phyloP scores from a whole-genome alignment of 1,140 invertebrate genomes.

The Aphis gossypii region DNA sequence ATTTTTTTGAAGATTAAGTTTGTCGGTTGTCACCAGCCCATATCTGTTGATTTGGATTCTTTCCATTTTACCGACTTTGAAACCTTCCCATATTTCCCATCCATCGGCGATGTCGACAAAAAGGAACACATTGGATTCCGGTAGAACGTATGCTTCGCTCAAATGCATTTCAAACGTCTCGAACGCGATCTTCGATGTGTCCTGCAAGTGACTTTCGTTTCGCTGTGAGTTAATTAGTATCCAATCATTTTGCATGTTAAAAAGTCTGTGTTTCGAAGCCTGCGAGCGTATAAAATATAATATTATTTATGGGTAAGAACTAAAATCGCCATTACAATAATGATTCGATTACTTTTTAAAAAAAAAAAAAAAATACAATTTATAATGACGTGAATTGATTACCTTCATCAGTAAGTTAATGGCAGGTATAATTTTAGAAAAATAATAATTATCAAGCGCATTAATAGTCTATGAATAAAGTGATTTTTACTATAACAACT shows the following conservation, averaged over 20 bases:
- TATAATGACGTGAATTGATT: background rate
- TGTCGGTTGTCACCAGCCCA: background rate
- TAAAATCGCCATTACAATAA: background rate
- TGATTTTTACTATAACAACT: background rate
- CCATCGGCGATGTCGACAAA: background rate
- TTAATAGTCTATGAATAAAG: background rate
- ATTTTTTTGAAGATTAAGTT: background rate
- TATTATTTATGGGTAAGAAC: background rate
- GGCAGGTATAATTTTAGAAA: background rate
- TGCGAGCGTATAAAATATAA: background rate
- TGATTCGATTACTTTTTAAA: background rate
- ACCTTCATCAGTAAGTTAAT: background rate
- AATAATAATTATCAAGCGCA: background rate
- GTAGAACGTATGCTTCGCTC: background rate
- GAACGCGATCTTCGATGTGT: background rate
- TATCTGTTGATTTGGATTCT: background rate
- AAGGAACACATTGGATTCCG: constrained; percentile 30
- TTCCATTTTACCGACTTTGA: background rate
- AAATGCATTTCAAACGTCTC: constrained; percentile 36
- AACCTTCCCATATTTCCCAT: constrained; percentile 53
- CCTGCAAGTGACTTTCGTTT: background rate
- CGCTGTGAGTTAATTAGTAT: background rate
- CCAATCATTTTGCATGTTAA: constrained; percentile 33
- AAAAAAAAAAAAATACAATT: no score
- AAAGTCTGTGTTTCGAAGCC: constrained; percentile 29